phyloP scores from a whole-genome alignment of 2,113 vertebrate genomes.

The Coptodon bakossiorum region DNA sequence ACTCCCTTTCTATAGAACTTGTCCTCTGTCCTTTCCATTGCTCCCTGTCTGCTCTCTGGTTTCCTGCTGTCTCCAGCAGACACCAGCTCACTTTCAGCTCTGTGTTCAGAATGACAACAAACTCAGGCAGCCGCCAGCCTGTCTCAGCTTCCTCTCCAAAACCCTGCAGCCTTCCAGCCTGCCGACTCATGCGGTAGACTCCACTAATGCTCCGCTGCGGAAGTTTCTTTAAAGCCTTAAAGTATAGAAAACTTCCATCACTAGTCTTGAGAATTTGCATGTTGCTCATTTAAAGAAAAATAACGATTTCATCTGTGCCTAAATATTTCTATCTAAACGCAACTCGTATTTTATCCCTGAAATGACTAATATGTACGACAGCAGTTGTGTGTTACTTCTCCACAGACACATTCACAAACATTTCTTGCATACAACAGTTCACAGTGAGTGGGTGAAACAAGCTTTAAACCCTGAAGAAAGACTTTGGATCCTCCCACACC shows the following conservation, averaged over 20 bases:
- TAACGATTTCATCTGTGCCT: neutral
- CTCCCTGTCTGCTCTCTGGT: conserved; percentile 35
- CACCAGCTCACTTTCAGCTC: conserved; percentile 49
- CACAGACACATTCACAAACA: conserved; percentile 20
- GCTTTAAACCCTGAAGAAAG: conserved; percentile 52
- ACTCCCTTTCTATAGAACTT: conserved; percentile 14
- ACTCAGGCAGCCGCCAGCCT: conserved; percentile 41
- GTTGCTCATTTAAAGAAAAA: neutral
- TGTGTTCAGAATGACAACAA: conserved; percentile 68
- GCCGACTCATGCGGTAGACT: conserved; percentile 38
- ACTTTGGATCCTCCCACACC: conserved; percentile 42
- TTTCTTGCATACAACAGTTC: conserved; percentile 18
- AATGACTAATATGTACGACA: neutral
- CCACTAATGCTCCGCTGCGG: conserved; percentile 15
- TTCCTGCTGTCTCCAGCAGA: conserved; percentile 50
- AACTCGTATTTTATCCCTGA: neutral
- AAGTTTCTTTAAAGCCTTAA: neutral
- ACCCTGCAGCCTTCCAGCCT: conserved; percentile 33
- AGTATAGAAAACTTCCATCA: neutral
- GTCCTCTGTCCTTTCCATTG: conserved; percentile 37
- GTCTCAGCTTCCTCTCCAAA: conserved; percentile 44
- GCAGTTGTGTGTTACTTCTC: neutral
- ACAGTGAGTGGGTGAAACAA: conserved; percentile 42
- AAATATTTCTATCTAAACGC: neutral
- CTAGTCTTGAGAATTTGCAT: neutral